Conservation (phyloP, 92 coral and sea anemone genomes). For the Phenganax stokvisi region DNA sequence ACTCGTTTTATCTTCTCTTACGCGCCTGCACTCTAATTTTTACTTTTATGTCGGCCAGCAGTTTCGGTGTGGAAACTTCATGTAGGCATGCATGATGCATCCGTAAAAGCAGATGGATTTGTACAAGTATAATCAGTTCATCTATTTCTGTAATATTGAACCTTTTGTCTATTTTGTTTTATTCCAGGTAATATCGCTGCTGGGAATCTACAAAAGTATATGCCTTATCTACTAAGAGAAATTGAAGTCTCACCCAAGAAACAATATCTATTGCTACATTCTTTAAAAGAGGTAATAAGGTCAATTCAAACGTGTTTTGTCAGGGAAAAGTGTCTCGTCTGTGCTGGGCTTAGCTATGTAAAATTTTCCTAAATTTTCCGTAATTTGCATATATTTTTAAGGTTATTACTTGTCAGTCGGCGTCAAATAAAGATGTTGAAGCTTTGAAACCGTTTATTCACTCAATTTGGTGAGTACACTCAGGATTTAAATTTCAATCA, state of each 20-base stretch:
- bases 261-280: slow-evolving; percentile 83
- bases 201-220: slow-evolving; percentile 73
- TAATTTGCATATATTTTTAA: slow-evolving; percentile 19
- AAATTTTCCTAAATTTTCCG: not conserved
- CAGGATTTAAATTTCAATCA: no score
- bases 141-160: no score
- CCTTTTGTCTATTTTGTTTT: not conserved
- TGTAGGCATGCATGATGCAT: no score
- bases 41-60: no score
- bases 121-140: not conserved
- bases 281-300: slow-evolving; percentile 75
- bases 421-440: slow-evolving; percentile 69
- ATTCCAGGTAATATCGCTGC: slow-evolving; percentile 85
- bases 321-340: not conserved
- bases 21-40: no score
- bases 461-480: slow-evolving; percentile 74
- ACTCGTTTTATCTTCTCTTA: no score
- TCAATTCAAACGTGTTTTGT: not conserved
- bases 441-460: slow-evolving; percentile 85
- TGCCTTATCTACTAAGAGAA: slow-evolving; percentile 86
- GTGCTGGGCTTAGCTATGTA: not conserved
- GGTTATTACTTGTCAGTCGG: slow-evolving; percentile 92
- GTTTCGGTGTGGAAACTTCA: no score
- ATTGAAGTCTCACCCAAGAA: slow-evolving; percentile 89
- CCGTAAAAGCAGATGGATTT: not conserved